Percentiles rank a stretch among this genome's conserved stretches.
Evolutionary conservation across 1,140 invertebrate genomes (phyloP).

Genomic region (Apis laboriosa): DNA sequence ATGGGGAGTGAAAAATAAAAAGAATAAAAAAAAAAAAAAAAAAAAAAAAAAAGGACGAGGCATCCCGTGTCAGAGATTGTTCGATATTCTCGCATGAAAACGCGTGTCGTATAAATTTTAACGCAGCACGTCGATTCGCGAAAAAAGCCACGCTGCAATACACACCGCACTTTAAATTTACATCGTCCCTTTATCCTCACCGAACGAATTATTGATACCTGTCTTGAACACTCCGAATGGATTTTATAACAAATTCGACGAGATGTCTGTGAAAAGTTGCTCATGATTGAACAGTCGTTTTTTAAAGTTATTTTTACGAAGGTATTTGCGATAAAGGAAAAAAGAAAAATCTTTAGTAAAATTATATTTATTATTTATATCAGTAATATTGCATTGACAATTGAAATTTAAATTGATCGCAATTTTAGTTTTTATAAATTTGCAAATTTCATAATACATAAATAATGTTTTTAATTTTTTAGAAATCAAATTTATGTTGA

Average conservation of each 20-base stretch:
- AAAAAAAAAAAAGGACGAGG: too few relatives aligned
- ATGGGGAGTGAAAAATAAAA: not conserved
- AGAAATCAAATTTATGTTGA: too few relatives aligned
- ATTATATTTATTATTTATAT: too few relatives aligned
- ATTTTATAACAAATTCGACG: not conserved
- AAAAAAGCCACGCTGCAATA: slow-evolving; percentile 30
- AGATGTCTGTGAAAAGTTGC: not conserved
- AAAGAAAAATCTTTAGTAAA: too few relatives aligned
- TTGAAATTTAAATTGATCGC: too few relatives aligned
- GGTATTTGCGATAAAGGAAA: too few relatives aligned
- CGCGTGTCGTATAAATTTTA: slow-evolving; percentile 61
- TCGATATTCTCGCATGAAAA: slow-evolving; percentile 60
- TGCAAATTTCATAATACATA: too few relatives aligned
- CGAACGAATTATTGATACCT: slow-evolving; percentile 17
- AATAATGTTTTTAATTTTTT: too few relatives aligned
- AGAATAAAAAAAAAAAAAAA: not conserved
- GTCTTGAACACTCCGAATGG: not conserved
- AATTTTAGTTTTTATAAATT: too few relatives aligned
- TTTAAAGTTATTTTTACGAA: too few relatives aligned
- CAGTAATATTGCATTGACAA: too few relatives aligned
- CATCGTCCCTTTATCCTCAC: slow-evolving; percentile 38
- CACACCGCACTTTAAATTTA: slow-evolving; percentile 51
- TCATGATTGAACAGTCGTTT: too few relatives aligned
- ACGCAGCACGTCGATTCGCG: slow-evolving; percentile 41
- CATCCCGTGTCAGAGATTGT: slow-evolving; percentile 28